A percentile compares a stretch with the other conserved stretches of the same genome.
Evolutionary conservation across 2,113 vertebrate species (phyloP).

Genomic region (Nycticryphes semicollaris): DNA sequence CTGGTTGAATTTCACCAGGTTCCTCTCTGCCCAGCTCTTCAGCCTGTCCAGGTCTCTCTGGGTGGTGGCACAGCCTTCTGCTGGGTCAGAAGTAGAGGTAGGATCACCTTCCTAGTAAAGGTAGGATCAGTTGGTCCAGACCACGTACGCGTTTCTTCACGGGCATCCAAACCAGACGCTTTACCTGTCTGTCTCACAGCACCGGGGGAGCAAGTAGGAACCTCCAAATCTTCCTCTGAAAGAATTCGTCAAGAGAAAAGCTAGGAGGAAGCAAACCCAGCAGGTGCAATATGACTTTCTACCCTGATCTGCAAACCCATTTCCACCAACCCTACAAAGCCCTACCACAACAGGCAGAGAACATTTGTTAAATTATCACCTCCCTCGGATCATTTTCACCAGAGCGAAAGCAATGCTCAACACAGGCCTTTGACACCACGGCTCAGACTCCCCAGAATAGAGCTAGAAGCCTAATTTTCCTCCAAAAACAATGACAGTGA

Average conservation of each 20-base stretch:
- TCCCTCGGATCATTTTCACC: neutral
- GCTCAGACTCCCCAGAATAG: neutral
- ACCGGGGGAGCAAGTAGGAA: neutral
- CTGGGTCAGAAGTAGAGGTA: too few relatives aligned
- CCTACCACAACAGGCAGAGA: neutral
- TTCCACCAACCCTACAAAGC: neutral
- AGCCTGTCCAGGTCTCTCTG: too few relatives aligned
- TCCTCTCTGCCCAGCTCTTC: too few relatives aligned
- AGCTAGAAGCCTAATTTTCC: neutral
- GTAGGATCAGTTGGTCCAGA: neutral
- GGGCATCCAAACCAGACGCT: neutral
- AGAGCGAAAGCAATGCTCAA: neutral
- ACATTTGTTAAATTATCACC: neutral
- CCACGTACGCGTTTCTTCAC: rapidly evolving
- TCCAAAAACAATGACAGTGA: neutral
- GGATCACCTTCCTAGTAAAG: neutral
- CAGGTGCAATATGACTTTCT: neutral
- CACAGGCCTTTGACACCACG: neutral
- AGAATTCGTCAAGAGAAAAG: neutral
- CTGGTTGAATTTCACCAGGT: too few relatives aligned
- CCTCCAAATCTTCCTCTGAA: neutral
- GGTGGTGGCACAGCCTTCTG: too few relatives aligned
- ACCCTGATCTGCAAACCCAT: neutral
- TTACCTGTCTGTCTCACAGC: neutral
- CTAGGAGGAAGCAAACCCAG: neutral